A percentile compares a stretch with the other conserved stretches of the same genome.
Evolutionary conservation across 2,113 vertebrate genomes (phyloP).

Genomic region (Hippopotamus amphibius): DNA sequence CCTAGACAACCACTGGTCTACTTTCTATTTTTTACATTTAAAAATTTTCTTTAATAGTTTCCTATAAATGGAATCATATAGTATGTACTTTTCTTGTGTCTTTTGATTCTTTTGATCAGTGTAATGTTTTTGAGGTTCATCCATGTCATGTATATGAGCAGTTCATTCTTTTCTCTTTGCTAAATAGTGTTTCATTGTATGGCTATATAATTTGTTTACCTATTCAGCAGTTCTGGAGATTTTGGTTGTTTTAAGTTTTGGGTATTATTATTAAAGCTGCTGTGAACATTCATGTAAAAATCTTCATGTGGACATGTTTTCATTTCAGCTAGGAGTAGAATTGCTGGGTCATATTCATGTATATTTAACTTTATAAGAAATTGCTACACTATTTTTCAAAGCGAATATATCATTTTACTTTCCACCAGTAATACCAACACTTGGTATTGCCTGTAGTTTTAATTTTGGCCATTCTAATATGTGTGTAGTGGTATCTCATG

Average conservation of each 20-base stretch:
- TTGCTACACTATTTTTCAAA: background rate
- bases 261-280: background rate
- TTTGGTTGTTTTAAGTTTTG: background rate
- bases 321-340: background rate
- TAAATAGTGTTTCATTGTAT: background rate
- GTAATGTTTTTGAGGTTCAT: conserved; percentile 19
- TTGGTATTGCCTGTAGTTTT: background rate
- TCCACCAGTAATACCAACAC: background rate
- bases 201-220: background rate
- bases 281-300: background rate
- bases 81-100: background rate
- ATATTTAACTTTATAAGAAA: conserved; percentile 8
- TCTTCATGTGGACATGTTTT: background rate
- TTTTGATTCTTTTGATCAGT: background rate
- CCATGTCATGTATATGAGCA: background rate
- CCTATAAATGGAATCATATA: background rate
- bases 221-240: background rate
- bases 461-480: conserved; percentile 4
- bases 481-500: background rate
- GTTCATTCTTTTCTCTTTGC: background rate
- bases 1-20: background rate
- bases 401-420: conserved; percentile 5
- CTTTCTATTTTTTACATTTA: background rate
- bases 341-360: background rate
- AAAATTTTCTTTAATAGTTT: background rate